Evolutionary conservation across 2,888 invertebrate species (phyloP).

Genomic region (Dryobota labecula): DNA sequence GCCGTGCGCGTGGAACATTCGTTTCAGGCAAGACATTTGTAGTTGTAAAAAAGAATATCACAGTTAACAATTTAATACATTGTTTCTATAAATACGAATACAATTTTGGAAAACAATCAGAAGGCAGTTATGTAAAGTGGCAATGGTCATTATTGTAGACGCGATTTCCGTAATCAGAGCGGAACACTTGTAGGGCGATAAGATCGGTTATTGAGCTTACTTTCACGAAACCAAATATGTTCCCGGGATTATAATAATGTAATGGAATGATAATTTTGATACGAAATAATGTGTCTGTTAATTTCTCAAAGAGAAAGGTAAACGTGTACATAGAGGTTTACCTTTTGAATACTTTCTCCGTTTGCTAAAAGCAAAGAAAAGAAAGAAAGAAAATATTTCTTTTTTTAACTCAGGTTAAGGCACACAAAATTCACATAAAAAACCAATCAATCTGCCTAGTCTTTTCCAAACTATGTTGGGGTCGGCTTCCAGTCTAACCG

Average conservation of each 20-base stretch:
- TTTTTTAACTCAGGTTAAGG: too few relatives aligned
- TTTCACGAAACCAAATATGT: slow-evolving; percentile 36
- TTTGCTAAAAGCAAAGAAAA: too few relatives aligned
- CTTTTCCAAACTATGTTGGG: too few relatives aligned
- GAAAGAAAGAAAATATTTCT: too few relatives aligned
- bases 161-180: slow-evolving; percentile 50
- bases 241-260: slow-evolving; percentile 11
- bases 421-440: too few relatives aligned
- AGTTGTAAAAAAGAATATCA: neutral
- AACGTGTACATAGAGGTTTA: neutral
- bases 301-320: slow-evolving; percentile 15
- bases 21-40: too few relatives aligned
- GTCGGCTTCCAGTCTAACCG: too few relatives aligned
- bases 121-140: slow-evolving; percentile 13
- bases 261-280: slow-evolving; percentile 12
- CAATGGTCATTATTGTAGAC: slow-evolving; percentile 19
- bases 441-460: too few relatives aligned
- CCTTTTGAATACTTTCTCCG: slow-evolving; percentile 1
- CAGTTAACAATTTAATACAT: neutral
- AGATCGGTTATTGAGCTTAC: slow-evolving; percentile 36
- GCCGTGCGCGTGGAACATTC: too few relatives aligned
- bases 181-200: slow-evolving; percentile 42
- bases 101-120: slow-evolving; percentile 13
- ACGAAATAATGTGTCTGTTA: slow-evolving; percentile 1
- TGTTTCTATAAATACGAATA: slow-evolving; percentile 1